Evolutionary conservation across 2,113 vertebrate species (phyloP), one percentile per base, ranked within the genome.

Genomic region (Scophthalmus maximus): DNA sequence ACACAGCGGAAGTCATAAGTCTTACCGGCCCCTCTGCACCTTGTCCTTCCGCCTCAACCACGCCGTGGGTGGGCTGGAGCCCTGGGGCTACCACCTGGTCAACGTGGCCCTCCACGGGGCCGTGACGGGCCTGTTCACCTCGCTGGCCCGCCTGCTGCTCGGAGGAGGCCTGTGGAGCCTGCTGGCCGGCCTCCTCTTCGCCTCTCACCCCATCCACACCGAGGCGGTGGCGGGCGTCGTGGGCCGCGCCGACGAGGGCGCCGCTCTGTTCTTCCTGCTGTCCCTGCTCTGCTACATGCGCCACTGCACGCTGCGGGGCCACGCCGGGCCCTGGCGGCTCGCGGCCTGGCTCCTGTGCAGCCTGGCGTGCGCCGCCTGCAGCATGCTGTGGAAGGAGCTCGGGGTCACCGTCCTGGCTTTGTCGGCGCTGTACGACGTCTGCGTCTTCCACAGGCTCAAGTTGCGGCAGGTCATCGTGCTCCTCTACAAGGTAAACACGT

Each of bases 341-440:
- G 65, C 58, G 93, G 94, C 94, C 76, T 99, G 97, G 97, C 93
- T 99, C 72, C 81, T 95, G 56, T 94, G 92, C 67, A 92, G 96
- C 0, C 94, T 97, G 61, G 88, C 91, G 18, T 96, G 95, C 1
- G 96, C 97, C 0, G 94, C 94, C 0, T 96, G 95, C 93, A 98
- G 98, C 91, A 98, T 99, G 97, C 88, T 99, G 47, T 99, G 98
- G 97, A 99, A 99, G 87, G 98, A 99, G 81, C 97, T 98, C 74
- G 98, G 98, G 47, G 95, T 99, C 76, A 99, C 97, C 1, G 98
- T 98, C 50, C 92, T 99, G 44, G 97, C 97, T 0, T 85, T 98
- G n/a, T 95, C 96, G 0, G 97, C 96, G 0, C 90, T 97, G 42
- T 99, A 98, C 0, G 97, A 99, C 11, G 59, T 98, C 85, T 98